Percentiles rank a stretch among this genome's conserved stretches.
phyloP scores from a whole-genome alignment of 2,797 vertebrate genomes.

The Paedocypris micromegethes region DNA sequence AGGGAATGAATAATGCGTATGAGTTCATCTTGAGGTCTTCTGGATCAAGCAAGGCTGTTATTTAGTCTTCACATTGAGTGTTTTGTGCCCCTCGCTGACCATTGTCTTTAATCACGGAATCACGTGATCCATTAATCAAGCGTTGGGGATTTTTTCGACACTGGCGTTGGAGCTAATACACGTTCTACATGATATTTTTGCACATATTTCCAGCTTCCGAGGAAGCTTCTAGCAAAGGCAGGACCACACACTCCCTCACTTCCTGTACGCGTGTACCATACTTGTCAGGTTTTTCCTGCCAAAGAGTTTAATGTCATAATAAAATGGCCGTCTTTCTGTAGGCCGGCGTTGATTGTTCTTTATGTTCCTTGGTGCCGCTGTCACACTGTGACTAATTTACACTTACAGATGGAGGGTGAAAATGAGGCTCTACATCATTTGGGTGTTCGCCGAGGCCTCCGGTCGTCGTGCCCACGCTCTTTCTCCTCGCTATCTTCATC shows the following conservation, averaged over 20 bases:
- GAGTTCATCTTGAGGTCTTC: neutral
- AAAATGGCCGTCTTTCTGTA: constrained; percentile 15
- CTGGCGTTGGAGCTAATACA: too few species aligned
- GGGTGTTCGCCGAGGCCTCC: constrained; percentile 22
- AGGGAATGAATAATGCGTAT: neutral
- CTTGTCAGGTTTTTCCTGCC: constrained; percentile 9
- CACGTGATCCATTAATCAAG: too few species aligned
- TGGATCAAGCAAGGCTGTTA: neutral
- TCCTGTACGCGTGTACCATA: neutral
- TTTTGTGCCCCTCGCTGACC: neutral
- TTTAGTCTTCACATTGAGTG: neutral
- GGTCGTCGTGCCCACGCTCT: constrained; percentile 28
- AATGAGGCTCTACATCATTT: constrained; percentile 30
- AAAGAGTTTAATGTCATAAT: constrained; percentile 26
- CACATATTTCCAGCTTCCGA: too few species aligned
- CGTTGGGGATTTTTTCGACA: too few species aligned
- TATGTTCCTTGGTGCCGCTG: constrained; percentile 20
- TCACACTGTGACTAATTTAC: constrained; percentile 31
- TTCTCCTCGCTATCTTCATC: constrained; percentile 31
- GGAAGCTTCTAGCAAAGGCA: constrained; percentile 7
- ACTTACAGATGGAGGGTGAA: constrained; percentile 34
- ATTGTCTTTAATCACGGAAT: too few species aligned
- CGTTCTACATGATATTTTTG: too few species aligned
- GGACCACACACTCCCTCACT: constrained; percentile 13
- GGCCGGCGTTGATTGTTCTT: constrained; percentile 11